Percentiles rank a stretch among this genome's conserved stretches.
phyloP scores from a whole-genome alignment of 2,888 invertebrate species.

The Gari tellinella region DNA sequence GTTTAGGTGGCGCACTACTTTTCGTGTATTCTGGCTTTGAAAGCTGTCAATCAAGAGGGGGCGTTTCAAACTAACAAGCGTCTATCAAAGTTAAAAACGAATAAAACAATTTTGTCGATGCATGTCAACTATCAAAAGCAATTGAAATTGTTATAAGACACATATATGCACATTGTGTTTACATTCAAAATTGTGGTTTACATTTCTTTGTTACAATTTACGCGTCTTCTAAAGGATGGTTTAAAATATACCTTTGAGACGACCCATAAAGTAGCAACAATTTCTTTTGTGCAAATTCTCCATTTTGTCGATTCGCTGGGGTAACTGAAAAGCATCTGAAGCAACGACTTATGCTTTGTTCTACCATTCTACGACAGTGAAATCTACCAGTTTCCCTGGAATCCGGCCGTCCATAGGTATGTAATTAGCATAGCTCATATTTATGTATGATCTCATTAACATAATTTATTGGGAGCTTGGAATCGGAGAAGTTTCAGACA shows the following conservation, averaged over 20 bases:
- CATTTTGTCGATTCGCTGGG: background rate
- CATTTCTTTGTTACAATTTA: too few relatives aligned
- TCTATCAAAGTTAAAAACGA: conserved; percentile 28
- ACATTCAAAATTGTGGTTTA: too few relatives aligned
- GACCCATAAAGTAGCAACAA: conserved; percentile 9
- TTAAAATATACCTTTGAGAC: background rate
- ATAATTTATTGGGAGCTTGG: conserved; percentile 54
- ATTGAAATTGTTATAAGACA: too few relatives aligned
- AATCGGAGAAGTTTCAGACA: conserved; percentile 1
- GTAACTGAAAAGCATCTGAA: too few relatives aligned
- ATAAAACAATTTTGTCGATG: too few relatives aligned
- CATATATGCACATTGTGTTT: too few relatives aligned
- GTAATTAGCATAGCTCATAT: conserved; percentile 44
- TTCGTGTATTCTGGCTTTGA: background rate
- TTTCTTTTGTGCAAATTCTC: conserved; percentile 11
- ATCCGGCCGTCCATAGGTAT: conserved; percentile 1
- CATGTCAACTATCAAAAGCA: too few relatives aligned
- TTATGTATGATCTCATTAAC: conserved; percentile 58
- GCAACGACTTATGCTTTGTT: too few relatives aligned
- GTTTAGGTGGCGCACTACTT: background rate
- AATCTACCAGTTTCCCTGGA: too few relatives aligned
- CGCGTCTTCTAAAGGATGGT: too few relatives aligned
- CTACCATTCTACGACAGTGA: too few relatives aligned
- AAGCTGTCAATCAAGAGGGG: conserved; percentile 11
- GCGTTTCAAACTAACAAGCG: conserved; percentile 22